phyloP scores from a whole-genome alignment of 2,888 invertebrate genomes.

The Drosophila kambysellisi region DNA sequence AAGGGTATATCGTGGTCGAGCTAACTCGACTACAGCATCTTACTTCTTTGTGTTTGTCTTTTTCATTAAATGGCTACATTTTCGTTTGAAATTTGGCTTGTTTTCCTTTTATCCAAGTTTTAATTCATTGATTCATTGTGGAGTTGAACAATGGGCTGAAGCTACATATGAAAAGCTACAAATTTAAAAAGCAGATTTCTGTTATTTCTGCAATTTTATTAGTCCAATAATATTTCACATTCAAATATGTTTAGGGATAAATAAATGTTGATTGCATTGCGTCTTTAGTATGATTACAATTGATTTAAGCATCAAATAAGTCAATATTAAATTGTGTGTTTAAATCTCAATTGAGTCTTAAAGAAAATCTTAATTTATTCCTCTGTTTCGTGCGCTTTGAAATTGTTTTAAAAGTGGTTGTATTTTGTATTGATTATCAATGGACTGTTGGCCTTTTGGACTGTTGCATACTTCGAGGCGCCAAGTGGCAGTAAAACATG shows the following conservation, averaged over 20 bases:
- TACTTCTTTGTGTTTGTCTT: constrained; percentile 32
- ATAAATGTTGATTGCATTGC: background rate
- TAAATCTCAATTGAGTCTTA: too few relatives aligned
- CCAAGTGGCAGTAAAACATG: constrained; percentile 33
- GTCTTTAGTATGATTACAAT: background rate
- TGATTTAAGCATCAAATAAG: background rate
- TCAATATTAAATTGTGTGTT: background rate
- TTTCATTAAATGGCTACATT: constrained; percentile 4
- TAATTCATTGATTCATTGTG: constrained; percentile 12
- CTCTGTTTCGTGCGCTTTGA: background rate
- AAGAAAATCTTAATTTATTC: background rate
- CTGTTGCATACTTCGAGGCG: constrained; percentile 40
- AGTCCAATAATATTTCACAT: background rate
- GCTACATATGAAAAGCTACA: background rate
- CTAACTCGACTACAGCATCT: too few relatives aligned
- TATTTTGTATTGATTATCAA: constrained; percentile 1
- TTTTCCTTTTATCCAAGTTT: constrained; percentile 52
- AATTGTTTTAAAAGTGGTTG: constrained; percentile 10
- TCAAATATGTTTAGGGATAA: background rate
- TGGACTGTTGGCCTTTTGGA: constrained; percentile 16
- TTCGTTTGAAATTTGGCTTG: constrained; percentile 2
- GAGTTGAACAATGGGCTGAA: background rate
- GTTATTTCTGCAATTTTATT: background rate
- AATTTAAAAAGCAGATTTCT: background rate
- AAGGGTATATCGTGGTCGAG: too few relatives aligned